Percentiles rank a stretch among this genome's conserved stretches.
phyloP scores from a whole-genome alignment of 2,797 vertebrate species.

The Stomatorhinus walkeri region DNA sequence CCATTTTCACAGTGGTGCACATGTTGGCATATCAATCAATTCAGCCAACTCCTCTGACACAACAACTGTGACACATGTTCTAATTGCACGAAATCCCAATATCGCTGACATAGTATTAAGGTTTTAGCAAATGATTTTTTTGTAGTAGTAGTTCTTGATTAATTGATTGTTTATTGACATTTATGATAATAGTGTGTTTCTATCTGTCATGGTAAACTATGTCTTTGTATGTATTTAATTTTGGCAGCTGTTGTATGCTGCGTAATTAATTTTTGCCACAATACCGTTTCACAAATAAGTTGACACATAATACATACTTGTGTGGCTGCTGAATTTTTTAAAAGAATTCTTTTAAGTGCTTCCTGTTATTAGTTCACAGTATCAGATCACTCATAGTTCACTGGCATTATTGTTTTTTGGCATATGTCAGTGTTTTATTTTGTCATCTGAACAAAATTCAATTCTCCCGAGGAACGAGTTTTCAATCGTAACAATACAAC shows the following conservation, averaged over 20 bases:
- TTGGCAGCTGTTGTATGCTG: background rate
- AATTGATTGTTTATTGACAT: background rate
- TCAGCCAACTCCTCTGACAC: background rate
- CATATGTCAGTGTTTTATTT: background rate
- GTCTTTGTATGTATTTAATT: background rate
- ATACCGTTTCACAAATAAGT: background rate
- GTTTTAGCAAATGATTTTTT: background rate
- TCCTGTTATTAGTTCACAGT: background rate
- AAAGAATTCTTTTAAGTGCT: background rate
- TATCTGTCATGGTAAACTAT: background rate
- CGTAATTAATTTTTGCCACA: background rate
- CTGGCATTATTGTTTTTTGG: background rate
- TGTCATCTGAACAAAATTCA: background rate
- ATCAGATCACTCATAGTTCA: background rate
- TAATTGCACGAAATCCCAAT: background rate
- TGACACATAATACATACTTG: background rate
- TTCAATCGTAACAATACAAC: background rate
- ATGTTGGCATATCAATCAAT: background rate
- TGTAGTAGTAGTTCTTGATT: background rate
- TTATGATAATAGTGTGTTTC: background rate
- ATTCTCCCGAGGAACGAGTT: background rate
- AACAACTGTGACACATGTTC: background rate
- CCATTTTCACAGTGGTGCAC: background rate
- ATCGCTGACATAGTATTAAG: background rate
- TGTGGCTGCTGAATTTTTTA: background rate